Conservation (phyloP, 1,140 invertebrate genomes). For the Trachymyrmex septentrionalis region DNA sequence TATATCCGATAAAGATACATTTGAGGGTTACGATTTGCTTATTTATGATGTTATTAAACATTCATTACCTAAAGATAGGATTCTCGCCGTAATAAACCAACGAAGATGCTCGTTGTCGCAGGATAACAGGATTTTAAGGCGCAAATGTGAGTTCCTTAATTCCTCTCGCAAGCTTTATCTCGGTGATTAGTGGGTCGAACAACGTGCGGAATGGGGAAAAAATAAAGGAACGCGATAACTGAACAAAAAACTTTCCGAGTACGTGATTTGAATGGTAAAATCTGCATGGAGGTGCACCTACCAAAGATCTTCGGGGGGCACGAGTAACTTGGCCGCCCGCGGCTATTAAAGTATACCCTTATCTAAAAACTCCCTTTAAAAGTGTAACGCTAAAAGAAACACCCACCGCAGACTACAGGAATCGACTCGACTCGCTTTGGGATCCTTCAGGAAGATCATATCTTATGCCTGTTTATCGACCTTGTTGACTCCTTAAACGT, state of each 20-base stretch:
- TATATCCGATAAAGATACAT: not conserved
- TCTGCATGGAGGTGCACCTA: constrained; percentile 56
- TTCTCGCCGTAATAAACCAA: constrained; percentile 19
- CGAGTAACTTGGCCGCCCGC: constrained; percentile 70
- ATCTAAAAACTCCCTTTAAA: constrained; percentile 81
- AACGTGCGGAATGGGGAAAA: constrained; percentile 43
- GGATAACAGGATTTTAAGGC: not conserved
- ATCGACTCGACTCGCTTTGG: constrained; percentile 53
- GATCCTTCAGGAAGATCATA: constrained; percentile 70
- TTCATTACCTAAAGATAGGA: constrained; percentile 30
- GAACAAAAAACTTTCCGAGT: constrained; percentile 67
- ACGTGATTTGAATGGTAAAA: constrained; percentile 69
- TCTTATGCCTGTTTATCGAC: constrained; percentile 77
- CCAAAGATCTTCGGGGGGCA: constrained; percentile 24
- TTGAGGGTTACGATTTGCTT: not conserved
- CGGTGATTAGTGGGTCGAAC: constrained; percentile 60
- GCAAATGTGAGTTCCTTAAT: constrained; percentile 46
- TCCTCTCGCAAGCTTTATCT: constrained; percentile 47
- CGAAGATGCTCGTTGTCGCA: constrained; percentile 6
- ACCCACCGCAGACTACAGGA: constrained; percentile 65
- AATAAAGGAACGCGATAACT: constrained; percentile 58
- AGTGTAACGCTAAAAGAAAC: constrained; percentile 76
- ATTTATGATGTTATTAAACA: constrained; percentile 21
- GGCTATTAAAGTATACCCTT: constrained; percentile 78
- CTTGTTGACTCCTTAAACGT: constrained; percentile 73